Percentiles rank a stretch among this genome's conserved stretches.
Evolutionary conservation across 2,113 vertebrate genomes (phyloP).

Genomic region (Prinia subflava): DNA sequence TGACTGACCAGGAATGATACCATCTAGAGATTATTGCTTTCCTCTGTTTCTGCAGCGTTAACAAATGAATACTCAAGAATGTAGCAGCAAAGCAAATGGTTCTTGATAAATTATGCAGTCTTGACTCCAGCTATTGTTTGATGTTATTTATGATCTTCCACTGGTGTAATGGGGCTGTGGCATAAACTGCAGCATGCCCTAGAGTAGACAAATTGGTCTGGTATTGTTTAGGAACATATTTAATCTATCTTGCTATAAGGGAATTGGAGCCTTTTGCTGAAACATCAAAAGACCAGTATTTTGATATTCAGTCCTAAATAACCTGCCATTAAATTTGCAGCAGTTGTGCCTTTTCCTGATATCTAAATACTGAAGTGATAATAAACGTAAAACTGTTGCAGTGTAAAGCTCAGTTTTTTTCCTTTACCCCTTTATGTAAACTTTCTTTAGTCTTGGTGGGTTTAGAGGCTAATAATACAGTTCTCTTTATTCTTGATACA

Average conservation of each 20-base stretch:
- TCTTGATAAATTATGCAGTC: conserved; percentile 45
- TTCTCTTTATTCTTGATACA: not conserved
- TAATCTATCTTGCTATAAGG: conserved; percentile 4
- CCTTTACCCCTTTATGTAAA: not conserved
- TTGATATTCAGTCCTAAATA: not conserved
- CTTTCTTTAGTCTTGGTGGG: not conserved
- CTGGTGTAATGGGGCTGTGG: not conserved
- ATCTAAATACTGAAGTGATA: not conserved
- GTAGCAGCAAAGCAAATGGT: conserved; percentile 22
- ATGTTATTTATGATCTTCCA: conserved; percentile 51
- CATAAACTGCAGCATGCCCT: not conserved
- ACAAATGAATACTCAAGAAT: conserved; percentile 26
- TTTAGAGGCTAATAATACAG: not conserved
- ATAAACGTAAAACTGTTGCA: not conserved
- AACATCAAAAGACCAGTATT: not conserved
- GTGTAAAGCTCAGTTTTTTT: not conserved
- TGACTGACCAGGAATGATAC: conserved; percentile 54
- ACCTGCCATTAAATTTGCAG: not conserved
- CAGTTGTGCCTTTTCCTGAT: not conserved
- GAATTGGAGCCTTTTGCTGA: not conserved
- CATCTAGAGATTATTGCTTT: conserved; percentile 29
- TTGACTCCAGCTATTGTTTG: conserved; percentile 18
- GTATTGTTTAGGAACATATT: conserved; percentile 36
- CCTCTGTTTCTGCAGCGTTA: conserved; percentile 41
- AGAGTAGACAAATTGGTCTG: conserved; percentile 50